These are phyloP conservation scores for Panagrolaimus sp. DNA, from an alignment of 1,140 invertebrate species.

Conservation along the genomic window DNA sequence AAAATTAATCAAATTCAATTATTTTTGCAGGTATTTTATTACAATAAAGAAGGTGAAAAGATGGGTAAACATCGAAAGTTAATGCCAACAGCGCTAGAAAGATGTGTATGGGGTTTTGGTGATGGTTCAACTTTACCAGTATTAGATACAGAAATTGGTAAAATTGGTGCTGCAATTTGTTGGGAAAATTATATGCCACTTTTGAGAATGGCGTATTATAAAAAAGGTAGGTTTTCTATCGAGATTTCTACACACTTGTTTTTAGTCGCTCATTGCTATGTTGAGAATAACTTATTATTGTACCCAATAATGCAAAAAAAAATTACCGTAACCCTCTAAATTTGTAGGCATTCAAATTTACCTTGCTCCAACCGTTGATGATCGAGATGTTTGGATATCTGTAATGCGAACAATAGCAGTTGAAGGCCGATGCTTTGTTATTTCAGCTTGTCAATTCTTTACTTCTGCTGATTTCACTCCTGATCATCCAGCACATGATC, in stretches of 20 bases:
- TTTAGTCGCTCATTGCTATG: too few species aligned
- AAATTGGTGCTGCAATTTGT: constrained; percentile 54
- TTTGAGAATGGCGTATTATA: constrained; percentile 37
- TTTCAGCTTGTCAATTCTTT: constrained; percentile 48
- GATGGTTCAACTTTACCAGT: constrained; percentile 55
- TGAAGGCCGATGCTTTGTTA: constrained; percentile 47
- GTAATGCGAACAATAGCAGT: constrained; percentile 47
- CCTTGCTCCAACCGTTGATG: constrained; percentile 49
- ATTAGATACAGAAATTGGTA: constrained; percentile 44
- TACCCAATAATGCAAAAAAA: too few species aligned
- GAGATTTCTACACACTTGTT: too few species aligned
- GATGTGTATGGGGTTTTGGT: constrained; percentile 54
- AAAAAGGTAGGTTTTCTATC: constrained; percentile 37
- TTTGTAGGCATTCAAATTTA: constrained; percentile 45
- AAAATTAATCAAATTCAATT: constrained; percentile 49
- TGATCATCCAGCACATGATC: constrained; percentile 33
- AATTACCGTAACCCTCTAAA: background rate
- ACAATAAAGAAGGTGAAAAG: constrained; percentile 31
- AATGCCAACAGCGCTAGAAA: constrained; percentile 50
- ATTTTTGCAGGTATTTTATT: constrained; percentile 43
- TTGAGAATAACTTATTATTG: too few species aligned
- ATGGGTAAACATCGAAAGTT: constrained; percentile 54
- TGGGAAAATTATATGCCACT: constrained; percentile 59
- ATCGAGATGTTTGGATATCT: constrained; percentile 47
- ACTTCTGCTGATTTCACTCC: constrained; percentile 33